phyloP scores from a whole-genome alignment of 2,113 vertebrate genomes.

The Pao palembangensis region DNA sequence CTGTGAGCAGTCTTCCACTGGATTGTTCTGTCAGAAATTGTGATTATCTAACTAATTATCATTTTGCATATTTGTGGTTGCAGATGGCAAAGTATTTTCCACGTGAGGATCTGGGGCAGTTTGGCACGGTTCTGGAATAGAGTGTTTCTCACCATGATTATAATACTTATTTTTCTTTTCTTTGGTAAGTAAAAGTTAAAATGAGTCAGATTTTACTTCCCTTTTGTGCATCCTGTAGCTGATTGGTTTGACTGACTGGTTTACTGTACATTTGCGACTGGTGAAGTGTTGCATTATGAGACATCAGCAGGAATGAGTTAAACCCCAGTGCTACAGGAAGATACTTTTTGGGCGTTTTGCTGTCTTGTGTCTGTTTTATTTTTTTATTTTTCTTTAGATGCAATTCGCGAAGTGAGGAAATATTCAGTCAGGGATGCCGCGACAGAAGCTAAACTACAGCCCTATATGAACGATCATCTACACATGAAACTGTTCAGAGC shows the following conservation, averaged over 20 bases:
- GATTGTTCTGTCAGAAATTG: no score
- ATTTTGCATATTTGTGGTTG: constrained; percentile 44
- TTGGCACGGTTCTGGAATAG: constrained; percentile 87
- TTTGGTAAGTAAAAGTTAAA: constrained; percentile 74
- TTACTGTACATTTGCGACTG: not conserved
- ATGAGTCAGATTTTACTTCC: not conserved
- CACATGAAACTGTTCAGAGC: constrained; percentile 97
- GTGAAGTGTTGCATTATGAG: not conserved
- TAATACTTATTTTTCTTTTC: constrained; percentile 89
- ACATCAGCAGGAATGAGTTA: not conserved
- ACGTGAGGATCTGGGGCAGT: constrained; percentile 81
- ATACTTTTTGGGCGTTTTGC: no score
- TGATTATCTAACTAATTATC: no score
- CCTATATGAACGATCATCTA: constrained; percentile 82
- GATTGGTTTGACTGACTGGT: not conserved
- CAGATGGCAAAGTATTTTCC: constrained; percentile 90
- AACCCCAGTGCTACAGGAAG: not conserved
- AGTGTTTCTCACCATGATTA: constrained; percentile 91
- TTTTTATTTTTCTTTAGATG: constrained; percentile 74
- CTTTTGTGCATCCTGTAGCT: no score
- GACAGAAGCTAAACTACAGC: constrained; percentile 61
- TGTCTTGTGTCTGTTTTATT: not conserved
- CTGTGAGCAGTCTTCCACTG: no score
- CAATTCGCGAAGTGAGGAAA: constrained; percentile 89
- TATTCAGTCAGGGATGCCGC: constrained; percentile 75